Conservation (phyloP, 2,797 vertebrate genomes). For the Cottoperca gobio region DNA sequence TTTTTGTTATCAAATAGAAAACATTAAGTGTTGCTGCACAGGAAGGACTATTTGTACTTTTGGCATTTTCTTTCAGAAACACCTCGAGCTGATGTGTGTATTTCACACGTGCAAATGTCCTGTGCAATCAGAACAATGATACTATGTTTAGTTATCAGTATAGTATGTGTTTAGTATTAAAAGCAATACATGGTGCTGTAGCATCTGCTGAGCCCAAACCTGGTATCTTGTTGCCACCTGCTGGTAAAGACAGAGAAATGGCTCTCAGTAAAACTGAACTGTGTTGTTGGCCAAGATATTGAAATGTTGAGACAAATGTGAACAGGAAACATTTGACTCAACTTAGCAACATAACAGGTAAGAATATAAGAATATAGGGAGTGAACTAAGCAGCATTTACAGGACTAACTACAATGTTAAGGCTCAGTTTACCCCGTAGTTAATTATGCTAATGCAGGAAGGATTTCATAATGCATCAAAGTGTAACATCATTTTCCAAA, state of each 20-base stretch:
- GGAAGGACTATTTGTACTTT: background rate
- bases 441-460: background rate
- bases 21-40: background rate
- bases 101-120: background rate
- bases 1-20: background rate
- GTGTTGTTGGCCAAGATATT: background rate
- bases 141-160: background rate
- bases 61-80: background rate
- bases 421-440: background rate
- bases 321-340: constrained; percentile 38
- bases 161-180: background rate
- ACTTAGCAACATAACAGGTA: constrained; percentile 22
- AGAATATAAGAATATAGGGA: background rate
- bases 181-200: background rate
- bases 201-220: background rate
- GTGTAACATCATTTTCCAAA: constrained; percentile 20
- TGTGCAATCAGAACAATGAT: background rate
- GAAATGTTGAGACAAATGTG: constrained; percentile 12
- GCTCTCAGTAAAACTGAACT: background rate
- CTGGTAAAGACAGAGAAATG: constrained; percentile 34
- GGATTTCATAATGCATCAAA: constrained; percentile 23
- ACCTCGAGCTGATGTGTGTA: background rate
- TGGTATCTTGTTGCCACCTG: constrained; percentile 43
- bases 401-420: background rate
- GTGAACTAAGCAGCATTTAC: background rate